These are phyloP conservation scores for Coleophora flavipennella DNA, from an alignment of 2,888 invertebrate species.

Conservation along the genomic window DNA sequence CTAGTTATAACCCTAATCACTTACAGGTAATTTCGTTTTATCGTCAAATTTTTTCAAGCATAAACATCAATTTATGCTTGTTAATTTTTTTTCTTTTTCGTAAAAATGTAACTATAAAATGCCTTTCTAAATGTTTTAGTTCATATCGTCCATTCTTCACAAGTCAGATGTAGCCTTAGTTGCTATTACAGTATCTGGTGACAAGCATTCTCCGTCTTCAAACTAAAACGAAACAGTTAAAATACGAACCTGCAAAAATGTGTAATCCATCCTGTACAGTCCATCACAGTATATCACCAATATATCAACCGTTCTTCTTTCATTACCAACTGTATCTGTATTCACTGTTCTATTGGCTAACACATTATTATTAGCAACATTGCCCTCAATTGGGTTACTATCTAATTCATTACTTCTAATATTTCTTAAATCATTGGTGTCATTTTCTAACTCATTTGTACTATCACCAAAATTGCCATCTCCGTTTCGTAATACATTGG, in stretches of 20 bases:
- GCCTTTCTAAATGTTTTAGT: too few relatives aligned
- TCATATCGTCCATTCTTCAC: too few relatives aligned
- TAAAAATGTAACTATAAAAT: too few relatives aligned
- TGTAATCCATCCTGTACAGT: slow-evolving; percentile 77
- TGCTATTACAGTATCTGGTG: too few relatives aligned
- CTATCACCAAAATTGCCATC: slow-evolving; percentile 9
- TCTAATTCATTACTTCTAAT: not conserved
- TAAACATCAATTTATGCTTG: too few relatives aligned
- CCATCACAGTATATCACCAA: slow-evolving; percentile 76
- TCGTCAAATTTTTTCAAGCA: too few relatives aligned
- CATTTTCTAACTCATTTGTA: slow-evolving; percentile 3
- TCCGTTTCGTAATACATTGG: not conserved
- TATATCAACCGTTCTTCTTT: slow-evolving; percentile 23
- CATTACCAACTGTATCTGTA: slow-evolving; percentile 3
- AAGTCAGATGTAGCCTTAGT: too few relatives aligned
- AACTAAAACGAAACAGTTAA: not conserved
- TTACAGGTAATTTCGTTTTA: too few relatives aligned
- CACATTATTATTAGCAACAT: not conserved
- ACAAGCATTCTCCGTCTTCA: too few relatives aligned
- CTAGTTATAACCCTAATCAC: too few relatives aligned
- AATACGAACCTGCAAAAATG: slow-evolving; percentile 74
- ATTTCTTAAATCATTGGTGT: too few relatives aligned
- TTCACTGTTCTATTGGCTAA: not conserved
- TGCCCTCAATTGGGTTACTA: not conserved
- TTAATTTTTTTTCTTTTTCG: too few relatives aligned